Base-by-base conservation (phyloP, 2,113 vertebrate genomes). In the Setophaga kirtlandii region DNA sequence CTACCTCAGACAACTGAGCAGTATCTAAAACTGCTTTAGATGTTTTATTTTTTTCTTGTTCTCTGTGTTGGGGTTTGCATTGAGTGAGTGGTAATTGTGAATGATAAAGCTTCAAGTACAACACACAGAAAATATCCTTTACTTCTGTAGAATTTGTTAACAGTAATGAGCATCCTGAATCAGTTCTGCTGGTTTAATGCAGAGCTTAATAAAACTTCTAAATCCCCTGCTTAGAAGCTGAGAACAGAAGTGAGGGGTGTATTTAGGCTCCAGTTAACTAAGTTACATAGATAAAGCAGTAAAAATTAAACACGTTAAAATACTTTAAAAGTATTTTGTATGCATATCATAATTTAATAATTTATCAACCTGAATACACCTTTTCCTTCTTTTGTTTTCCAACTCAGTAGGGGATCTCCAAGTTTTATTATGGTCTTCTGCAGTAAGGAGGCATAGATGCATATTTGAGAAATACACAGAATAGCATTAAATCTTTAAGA, bases 31-130 rank as follows among this genome's bases (percentile, higher is more conserved):
- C 30, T 74, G 10, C 42, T 81, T 56, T 52, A n/a, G 42, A 42
- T 81, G 6, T 18, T 69, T 35, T 25, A 2, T 5, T 17, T 47
- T 64, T 31, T 69, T 84, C 16, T 62, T 52, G 4, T 69, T 74
- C 18, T n/a, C 4, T 1, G 0, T 52, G 3, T 50, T 70, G 10
- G 28, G 7, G 5, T 76, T 12, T 5, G 1, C 44, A 23, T 14
- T 74, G 50, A 31, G 12, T 39, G 21, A 86, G 30, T 19, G n/a
- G 18, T 65, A 79, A 9, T 13, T 70, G 50, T 67, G 39, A 67
- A 79, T 30, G 4, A 24, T 79, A 39, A 62, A 87, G 15, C 15
- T 89, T 76, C 42, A 79, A 62, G 28, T 24, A 27, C 27, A 53
- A 23, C 27, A 44, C 33, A 11, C 8, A 44, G 12, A 39, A 30